Conservation (phyloP, 2,797 vertebrate species). For the Petrocephalus schoutedeni region DNA sequence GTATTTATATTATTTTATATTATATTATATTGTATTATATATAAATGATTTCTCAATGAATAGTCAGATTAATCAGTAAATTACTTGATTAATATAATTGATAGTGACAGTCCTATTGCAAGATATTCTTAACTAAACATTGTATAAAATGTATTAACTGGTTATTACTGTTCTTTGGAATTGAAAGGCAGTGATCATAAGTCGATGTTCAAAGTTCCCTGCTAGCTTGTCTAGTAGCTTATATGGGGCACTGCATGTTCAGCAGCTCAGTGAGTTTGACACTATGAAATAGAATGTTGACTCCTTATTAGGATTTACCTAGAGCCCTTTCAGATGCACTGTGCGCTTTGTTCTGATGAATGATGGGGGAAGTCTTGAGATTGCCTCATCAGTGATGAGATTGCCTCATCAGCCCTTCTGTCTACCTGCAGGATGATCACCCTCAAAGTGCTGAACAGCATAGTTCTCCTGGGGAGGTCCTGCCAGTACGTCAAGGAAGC, state of each 20-base stretch:
- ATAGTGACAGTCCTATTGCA: not conserved
- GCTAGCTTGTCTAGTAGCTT: not conserved
- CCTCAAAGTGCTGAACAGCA: conserved; percentile 93
- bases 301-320: not conserved
- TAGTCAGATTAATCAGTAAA: too few species aligned
- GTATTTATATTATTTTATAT: too few species aligned
- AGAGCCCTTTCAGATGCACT: not conserved
- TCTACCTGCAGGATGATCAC: conserved; percentile 78
- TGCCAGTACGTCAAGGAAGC: conserved; percentile 91
- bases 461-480: conserved; percentile 88
- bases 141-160: not conserved
- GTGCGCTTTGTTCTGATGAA: not conserved
- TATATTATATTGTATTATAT: too few species aligned
- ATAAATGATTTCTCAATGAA: too few species aligned
- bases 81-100: not conserved
- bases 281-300: not conserved
- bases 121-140: not conserved
- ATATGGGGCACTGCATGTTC: not conserved
- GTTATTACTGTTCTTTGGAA: not conserved
- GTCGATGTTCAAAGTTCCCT: not conserved
- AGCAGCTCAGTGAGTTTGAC: not conserved
- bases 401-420: conserved; percentile 20
- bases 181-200: not conserved
- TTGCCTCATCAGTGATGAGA: too few species aligned
- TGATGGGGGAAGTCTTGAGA: too few species aligned